Evolutionary conservation across 1,140 invertebrate species (phyloP).

Genomic region (Habropoda laboriosa): DNA sequence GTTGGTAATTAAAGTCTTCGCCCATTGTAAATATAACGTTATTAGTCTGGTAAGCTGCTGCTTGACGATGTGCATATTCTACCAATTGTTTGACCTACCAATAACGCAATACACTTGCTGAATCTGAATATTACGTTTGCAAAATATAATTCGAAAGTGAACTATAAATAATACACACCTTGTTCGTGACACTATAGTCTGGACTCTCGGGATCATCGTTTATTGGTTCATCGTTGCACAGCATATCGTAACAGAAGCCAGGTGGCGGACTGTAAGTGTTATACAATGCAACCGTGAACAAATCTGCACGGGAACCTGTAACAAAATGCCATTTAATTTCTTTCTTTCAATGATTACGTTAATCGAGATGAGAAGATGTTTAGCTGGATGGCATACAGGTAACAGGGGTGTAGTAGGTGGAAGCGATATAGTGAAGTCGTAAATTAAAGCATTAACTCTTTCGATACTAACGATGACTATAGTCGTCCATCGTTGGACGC

Average conservation of each 20-base stretch:
- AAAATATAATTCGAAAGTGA: background rate
- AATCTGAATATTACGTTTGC: background rate
- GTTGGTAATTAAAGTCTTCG: slow-evolving; percentile 94
- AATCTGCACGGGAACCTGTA: slow-evolving; percentile 82
- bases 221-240: slow-evolving; percentile 92
- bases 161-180: slow-evolving; percentile 79
- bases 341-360: background rate
- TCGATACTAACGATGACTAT: too few relatives aligned
- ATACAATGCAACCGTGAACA: slow-evolving; percentile 89
- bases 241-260: slow-evolving; percentile 94
- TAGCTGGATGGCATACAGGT: too few relatives aligned
- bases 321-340: slow-evolving; percentile 33
- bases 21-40: slow-evolving; percentile 96
- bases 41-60: slow-evolving; percentile 83
- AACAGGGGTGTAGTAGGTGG: too few relatives aligned
- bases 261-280: slow-evolving; percentile 91
- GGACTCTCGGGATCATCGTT: slow-evolving; percentile 88
- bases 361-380: too few relatives aligned
- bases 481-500: too few relatives aligned
- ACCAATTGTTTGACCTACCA: slow-evolving; percentile 65
- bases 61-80: slow-evolving; percentile 74
- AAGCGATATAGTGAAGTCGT: too few relatives aligned
- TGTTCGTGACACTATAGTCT: slow-evolving; percentile 87
- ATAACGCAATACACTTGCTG: slow-evolving; percentile 2
- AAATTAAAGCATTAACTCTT: too few relatives aligned